These are phyloP conservation scores for Lepetodrilus schrolli DNA, from an alignment of 2,888 invertebrate genomes.

Conservation along the genomic window DNA sequence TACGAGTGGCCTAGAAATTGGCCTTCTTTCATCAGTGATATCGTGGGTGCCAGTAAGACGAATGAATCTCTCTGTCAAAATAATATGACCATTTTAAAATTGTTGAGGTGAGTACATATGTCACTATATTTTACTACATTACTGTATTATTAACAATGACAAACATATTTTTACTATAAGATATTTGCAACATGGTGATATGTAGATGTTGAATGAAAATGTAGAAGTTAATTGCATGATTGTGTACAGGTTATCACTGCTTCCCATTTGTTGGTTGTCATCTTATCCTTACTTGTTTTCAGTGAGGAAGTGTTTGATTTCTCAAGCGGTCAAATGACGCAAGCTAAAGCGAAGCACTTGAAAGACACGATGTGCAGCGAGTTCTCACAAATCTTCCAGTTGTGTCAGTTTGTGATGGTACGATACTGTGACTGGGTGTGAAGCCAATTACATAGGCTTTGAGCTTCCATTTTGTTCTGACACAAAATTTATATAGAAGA, in stretches of 20 bases:
- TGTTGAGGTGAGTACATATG: constrained; percentile 80
- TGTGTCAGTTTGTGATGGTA: constrained; percentile 96
- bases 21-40: constrained; percentile 99
- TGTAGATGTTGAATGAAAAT: background rate
- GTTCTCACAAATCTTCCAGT: constrained; percentile 97
- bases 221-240: too few species aligned
- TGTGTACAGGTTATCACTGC: background rate
- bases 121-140: too few species aligned
- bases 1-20: constrained; percentile 99
- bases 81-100: constrained; percentile 98
- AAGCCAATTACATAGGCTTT: too few species aligned
- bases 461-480: background rate
- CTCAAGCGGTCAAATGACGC: constrained; percentile 97
- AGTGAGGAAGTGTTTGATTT: constrained; percentile 99
- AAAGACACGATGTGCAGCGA: constrained; percentile 99
- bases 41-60: constrained; percentile 98
- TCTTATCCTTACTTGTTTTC: constrained; percentile 51
- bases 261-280: too few species aligned
- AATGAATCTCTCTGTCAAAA: constrained; percentile 99
- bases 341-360: constrained; percentile 98
- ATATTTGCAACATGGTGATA: background rate
- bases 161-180: background rate
- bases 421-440: too few species aligned
- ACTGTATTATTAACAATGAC: background rate
- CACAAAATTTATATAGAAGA: too few species aligned